These are phyloP conservation scores for Lepidurus couesii DNA, from an alignment of 1,140 invertebrate genomes.

Conservation along the genomic window DNA sequence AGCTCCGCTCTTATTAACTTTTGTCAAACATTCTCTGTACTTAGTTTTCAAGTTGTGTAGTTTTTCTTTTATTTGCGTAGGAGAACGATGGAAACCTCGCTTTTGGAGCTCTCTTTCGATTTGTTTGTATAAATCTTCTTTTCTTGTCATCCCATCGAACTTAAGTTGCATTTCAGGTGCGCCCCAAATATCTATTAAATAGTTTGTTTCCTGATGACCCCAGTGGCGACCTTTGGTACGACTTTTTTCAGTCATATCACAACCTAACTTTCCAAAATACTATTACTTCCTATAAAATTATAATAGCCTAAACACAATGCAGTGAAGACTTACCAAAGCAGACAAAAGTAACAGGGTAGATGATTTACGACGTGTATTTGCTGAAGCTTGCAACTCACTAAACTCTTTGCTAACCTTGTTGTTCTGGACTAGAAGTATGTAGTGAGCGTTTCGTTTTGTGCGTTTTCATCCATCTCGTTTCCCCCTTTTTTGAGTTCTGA, in stretches of 20 bases:
- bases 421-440: too few species aligned
- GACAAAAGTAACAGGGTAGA: neutral
- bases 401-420: too few species aligned
- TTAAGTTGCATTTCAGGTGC: neutral
- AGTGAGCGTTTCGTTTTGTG: too few species aligned
- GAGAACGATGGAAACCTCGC: neutral
- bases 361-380: too few species aligned
- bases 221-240: neutral
- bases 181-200: too few species aligned
- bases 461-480: too few species aligned
- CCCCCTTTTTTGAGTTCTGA: too few species aligned
- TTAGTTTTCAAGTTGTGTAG: neutral
- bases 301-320: neutral
- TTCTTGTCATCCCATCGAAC: neutral
- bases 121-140: neutral
- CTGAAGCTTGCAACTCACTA: too few species aligned
- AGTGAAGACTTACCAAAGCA: neutral
- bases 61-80: neutral
- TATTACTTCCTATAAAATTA: neutral
- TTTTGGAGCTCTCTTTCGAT: neutral
- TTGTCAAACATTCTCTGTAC: neutral
- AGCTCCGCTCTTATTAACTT: neutral
- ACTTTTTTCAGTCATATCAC: neutral
- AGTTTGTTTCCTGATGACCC: too few species aligned
- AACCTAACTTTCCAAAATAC: neutral